Evolutionary conservation across 2,113 vertebrate species (phyloP), one percentile per base, ranked within the genome.

Genomic region (Picathartes gymnocephalus): DNA sequence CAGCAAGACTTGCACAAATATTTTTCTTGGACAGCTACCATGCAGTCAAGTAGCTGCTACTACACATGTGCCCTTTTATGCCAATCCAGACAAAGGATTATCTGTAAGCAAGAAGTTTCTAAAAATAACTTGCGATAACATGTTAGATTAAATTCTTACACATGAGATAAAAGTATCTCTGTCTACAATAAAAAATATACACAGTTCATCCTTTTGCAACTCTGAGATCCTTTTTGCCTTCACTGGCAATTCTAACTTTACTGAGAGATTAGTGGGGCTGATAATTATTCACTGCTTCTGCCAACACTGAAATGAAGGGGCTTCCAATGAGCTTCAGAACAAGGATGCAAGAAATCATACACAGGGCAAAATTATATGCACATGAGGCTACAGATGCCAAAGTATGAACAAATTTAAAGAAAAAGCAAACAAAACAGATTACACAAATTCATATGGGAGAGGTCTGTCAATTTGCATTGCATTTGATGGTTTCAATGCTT

Each of bases 11-110:
- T 81, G 54, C 44, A 88, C 21, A 96, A 95, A 97, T 94, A 79
- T 97, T 96, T 95, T 92, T 81, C 61, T 95, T 97, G 95, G 93
- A 88, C 48, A 65, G 39, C 11, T 65, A 86, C 45, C 68, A 85
- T 56, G 51, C 30, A 91, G 50, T 87, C 89, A 95, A 95, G 81
- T 82, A 92, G 74, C 54, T 91, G 60, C 56, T 97, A 83, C 72
- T 86, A 95, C 84, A 79, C 60, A 81, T 94, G 90, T 93, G 76
- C 68, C 73, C 68, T 95, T 87, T 92, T 81, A 69, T 71, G 48
- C 70, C 68, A 61, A 39, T 68, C 76, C 39, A 90, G 57, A 90
- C 83, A 94, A 90, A 88, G 60, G n/a, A 84, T 76, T 88, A 58
- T 90, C 72, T 92, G 76, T 88, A 90, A 95, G 61, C 6, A 88